Conservation (phyloP, 37 sponge, comb jelly and placozoan species). For the Cliona cf. orientalis region DNA sequence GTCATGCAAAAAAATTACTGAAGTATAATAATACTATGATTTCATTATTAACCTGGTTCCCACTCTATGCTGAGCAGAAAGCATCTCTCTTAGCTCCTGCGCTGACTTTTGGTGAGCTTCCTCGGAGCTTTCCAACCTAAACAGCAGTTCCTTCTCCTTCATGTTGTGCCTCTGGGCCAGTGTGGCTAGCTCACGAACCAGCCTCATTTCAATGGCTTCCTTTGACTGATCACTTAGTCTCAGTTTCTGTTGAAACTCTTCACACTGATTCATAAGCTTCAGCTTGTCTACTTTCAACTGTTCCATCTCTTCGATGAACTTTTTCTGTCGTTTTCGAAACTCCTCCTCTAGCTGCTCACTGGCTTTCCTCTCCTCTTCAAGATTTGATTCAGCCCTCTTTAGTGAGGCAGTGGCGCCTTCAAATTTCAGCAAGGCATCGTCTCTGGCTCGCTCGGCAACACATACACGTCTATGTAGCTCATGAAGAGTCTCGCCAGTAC, state of each 20-base stretch:
- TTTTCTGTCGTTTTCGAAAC: conserved; percentile 21
- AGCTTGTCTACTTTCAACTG: conserved; percentile 65
- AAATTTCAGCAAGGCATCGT: conserved; percentile 58
- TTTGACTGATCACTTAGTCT: conserved; percentile 31
- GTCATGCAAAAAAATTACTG: too few relatives aligned
- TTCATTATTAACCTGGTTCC: conserved; percentile 42
- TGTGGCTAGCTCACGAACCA: conserved; percentile 38
- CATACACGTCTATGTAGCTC: conserved; percentile 46
- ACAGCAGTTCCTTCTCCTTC: conserved; percentile 49
- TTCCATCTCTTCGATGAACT: conserved; percentile 60
- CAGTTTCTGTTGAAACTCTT: conserved; percentile 34
- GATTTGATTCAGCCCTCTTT: conserved; percentile 38
- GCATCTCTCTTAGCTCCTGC: conserved; percentile 56
- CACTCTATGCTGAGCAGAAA: conserved; percentile 52
- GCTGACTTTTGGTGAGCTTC: conserved; percentile 46
- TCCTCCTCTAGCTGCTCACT: conserved; percentile 46
- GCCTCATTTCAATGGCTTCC: conserved; percentile 42
- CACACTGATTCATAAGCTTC: conserved; percentile 18
- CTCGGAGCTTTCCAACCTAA: conserved; percentile 44
- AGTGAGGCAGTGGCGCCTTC: conserved; percentile 1
- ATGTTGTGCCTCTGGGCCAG: conserved; percentile 34
- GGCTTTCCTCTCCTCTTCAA: conserved; percentile 67
- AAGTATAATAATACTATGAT: background rate
- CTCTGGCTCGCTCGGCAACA: conserved; percentile 71
- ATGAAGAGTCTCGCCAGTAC: conserved; percentile 39